Conservation (phyloP, 2,113 vertebrate genomes). For the Corythoichthys intestinalis region DNA sequence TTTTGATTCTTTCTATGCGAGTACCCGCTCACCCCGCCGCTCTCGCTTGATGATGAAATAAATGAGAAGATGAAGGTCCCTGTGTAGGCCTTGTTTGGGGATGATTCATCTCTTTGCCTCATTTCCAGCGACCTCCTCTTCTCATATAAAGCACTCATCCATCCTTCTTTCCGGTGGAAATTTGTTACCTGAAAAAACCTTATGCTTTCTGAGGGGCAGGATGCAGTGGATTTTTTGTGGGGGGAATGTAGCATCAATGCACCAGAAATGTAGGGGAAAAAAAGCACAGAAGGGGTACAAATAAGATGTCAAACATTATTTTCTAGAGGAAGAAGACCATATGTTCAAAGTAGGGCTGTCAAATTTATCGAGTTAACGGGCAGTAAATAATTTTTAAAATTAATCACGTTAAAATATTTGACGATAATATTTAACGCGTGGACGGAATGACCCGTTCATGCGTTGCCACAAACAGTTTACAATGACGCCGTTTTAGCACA, state of each 20-base stretch:
- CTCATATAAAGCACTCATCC: conserved; percentile 32
- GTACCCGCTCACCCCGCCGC: not conserved
- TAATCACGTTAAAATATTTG: too few relatives aligned
- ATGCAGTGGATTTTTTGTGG: not conserved
- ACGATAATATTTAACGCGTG: too few relatives aligned
- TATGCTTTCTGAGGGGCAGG: too few relatives aligned
- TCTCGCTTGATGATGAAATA: conserved; percentile 2
- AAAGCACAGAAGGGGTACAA: not conserved
- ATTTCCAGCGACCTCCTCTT: conserved; percentile 31
- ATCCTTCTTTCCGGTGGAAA: conserved; percentile 33
- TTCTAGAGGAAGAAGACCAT: not conserved
- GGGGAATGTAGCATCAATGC: not conserved
- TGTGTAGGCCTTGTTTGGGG: conserved; percentile 30
- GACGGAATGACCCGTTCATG: too few relatives aligned
- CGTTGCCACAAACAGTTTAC: too few relatives aligned
- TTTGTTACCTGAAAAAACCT: conserved; percentile 18
- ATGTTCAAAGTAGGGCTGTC: too few relatives aligned
- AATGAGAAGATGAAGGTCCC: conserved; percentile 4
- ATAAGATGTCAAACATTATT: not conserved
- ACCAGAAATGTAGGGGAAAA: not conserved
- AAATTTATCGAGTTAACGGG: too few relatives aligned
- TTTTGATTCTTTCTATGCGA: too few relatives aligned
- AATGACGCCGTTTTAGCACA: too few relatives aligned
- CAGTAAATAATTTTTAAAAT: too few relatives aligned
- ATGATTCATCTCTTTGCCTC: conserved; percentile 47